Evolutionary conservation across 2,888 invertebrate genomes (phyloP), one percentile per base, ranked within the genome.

Genomic region (Caenorhabditis virilis): DNA sequence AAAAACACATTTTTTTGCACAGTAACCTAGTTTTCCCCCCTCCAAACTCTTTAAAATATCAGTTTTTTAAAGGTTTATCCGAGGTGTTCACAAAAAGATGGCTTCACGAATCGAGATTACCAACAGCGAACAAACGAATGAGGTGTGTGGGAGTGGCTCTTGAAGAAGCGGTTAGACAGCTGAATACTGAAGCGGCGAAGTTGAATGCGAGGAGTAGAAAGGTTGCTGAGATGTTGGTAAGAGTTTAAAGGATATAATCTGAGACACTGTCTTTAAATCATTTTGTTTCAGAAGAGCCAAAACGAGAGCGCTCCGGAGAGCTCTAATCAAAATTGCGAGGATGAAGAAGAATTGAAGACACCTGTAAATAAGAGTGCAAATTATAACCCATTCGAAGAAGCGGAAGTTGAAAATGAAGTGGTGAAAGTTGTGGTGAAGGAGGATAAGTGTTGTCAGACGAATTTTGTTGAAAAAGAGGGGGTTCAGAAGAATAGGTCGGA

Each of bases 91-190:
- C 41, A 23, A 38, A 51, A 9, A 47, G 68, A 2, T 63, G 59
- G 49, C 80, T 83, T 2, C 61, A 85, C 48, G 86, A 86, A 68
- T 83, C 84, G 57, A 85, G 86, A 69, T 71, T 86, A 46, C 85
- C 86, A 5, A 85, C 85, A 49, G 83, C 84, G 2, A 83, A 85
- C 16, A 83, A 84, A 69, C 83, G 83, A 61, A 76, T 86, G 54
- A 83, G 84, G 57, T 84, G 85, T 9, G 85, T 85, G 11, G 85
- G 86, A 72, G 85, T 85, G 59, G 85, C 85, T 70, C 81, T 87
- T 25, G 49, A 58, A 22, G 56, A 53, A n/a, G 54, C 61, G 3
- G 41, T 69, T 22, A 41, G 49, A 23, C 25, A 41, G 20, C 16
- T 33, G 48, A 26, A 52, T 0, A 41, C 22, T 39, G 65, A 65